Conservation (phyloP, 2,888 invertebrate genomes). For the Folsomia manolachei region DNA sequence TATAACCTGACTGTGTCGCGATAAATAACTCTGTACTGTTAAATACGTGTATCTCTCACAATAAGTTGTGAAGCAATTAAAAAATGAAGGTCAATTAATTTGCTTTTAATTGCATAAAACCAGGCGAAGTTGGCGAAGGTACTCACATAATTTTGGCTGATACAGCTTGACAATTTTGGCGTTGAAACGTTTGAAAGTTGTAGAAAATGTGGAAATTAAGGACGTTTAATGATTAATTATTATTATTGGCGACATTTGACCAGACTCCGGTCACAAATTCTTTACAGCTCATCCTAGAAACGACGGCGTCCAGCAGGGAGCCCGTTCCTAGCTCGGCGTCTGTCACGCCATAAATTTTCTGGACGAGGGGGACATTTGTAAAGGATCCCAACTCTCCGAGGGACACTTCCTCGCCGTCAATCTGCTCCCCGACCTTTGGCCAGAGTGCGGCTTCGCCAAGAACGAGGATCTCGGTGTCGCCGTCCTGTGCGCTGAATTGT, state of each 20-base stretch:
- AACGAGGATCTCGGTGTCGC: slow-evolving; percentile 57
- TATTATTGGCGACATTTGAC: neutral
- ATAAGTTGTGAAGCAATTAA: too few species aligned
- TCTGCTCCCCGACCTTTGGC: slow-evolving; percentile 51
- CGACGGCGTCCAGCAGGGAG: slow-evolving; percentile 61
- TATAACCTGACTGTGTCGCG: too few species aligned
- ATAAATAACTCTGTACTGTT: too few species aligned
- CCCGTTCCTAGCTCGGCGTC: slow-evolving; percentile 57
- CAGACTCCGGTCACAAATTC: slow-evolving; percentile 54
- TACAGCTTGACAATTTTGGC: too few species aligned
- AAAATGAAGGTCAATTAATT: too few species aligned
- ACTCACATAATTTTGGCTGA: too few species aligned
- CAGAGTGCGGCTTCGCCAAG: slow-evolving; percentile 54
- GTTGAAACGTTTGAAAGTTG: too few species aligned
- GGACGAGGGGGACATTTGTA: slow-evolving; percentile 59
- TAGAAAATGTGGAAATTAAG: too few species aligned
- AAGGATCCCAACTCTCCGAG: slow-evolving; percentile 58
- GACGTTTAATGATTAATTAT: neutral
- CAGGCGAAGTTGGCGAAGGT: too few species aligned
- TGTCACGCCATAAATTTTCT: slow-evolving; percentile 63
- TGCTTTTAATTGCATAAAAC: too few species aligned
- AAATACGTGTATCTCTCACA: too few species aligned
- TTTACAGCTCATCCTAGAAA: slow-evolving; percentile 68
- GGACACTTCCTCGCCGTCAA: slow-evolving; percentile 60
- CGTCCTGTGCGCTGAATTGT: slow-evolving; percentile 63